Percentiles rank a stretch among this genome's conserved stretches.
Evolutionary conservation across 2,113 vertebrate species (phyloP).

Genomic region (Melanerpes aurifrons): DNA sequence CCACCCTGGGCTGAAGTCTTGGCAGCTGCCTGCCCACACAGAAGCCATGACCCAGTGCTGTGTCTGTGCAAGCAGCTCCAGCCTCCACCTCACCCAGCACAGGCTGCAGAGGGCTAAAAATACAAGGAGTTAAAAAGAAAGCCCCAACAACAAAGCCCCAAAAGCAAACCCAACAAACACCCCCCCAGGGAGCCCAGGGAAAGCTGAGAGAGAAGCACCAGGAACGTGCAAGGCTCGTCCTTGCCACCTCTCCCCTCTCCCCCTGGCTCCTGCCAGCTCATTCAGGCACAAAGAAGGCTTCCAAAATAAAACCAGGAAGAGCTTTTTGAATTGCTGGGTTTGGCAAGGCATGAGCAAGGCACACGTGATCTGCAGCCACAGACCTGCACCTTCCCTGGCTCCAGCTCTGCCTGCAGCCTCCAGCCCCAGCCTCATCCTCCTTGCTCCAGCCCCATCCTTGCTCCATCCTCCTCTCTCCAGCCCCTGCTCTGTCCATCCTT

Average conservation of each 20-base stretch:
- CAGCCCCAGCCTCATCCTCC: too few species aligned
- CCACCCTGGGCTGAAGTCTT: constrained; percentile 46
- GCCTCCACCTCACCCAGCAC: background rate
- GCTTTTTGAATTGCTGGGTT: background rate
- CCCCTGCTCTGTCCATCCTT: too few species aligned
- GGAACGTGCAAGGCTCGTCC: background rate
- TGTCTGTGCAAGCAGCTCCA: background rate
- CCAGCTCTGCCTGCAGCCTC: background rate
- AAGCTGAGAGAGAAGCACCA: background rate
- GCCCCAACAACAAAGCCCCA: too few species aligned
- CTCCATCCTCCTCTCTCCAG: too few species aligned
- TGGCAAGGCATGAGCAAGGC: background rate
- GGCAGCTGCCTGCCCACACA: constrained; percentile 60
- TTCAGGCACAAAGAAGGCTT: constrained; percentile 24
- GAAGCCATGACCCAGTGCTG: constrained; percentile 55
- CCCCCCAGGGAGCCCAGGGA: background rate
- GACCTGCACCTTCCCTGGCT: background rate
- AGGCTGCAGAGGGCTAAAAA: background rate
- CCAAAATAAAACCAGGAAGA: background rate
- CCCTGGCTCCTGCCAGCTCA: constrained; percentile 8
- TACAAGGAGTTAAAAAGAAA: background rate
- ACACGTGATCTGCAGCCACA: background rate
- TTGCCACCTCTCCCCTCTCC: background rate
- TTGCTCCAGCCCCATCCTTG: too few species aligned
- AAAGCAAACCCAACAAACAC: too few species aligned